Evolutionary conservation across 2,888 invertebrate species (phyloP), one percentile per base, ranked within the genome.

Genomic region (Drosophila greeni): DNA sequence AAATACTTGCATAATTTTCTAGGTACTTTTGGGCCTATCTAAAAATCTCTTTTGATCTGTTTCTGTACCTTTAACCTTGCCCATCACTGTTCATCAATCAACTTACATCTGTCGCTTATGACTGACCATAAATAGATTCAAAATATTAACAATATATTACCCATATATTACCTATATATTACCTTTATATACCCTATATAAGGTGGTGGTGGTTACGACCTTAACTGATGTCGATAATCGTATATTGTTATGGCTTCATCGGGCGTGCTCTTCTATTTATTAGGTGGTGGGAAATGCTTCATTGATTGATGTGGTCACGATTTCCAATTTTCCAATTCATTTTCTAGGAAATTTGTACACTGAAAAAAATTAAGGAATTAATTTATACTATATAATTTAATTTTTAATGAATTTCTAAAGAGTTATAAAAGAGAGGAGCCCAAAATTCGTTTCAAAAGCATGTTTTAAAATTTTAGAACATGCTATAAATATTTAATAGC

Each of bases 211-310:
- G 43, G 43, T 18, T 29, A 43, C 9, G 9, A 47, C 18, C 45
- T 29, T 45, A 14, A 29, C 29, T 31, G 23, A 53, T 34, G 55
- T 55, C 36, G 20, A 51, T 37, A 55, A 37, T 55, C 26, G 36
- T 36, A 29, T 37, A 51, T 36, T n/a, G 26, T 29, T 36, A 36
- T 9, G 37, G 20, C 29, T 23, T 20, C 18, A 20, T 5, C 5
- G 26, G 55, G 12, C 11, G 6, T 26, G 36, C 18, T 36, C 16
- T 7, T 49, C 12, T 18, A 36, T 48, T 20, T 18, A 26, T 26
- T n/a, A 49, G 55, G 51, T 36, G 51, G 26, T 36, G 54, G 55
- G 7, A 54, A 55, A 36, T 55, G 2, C n/a, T 7, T 16, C 9
- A 0, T 14, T 51, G 29, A 56, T 37, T 56, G 16, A 51, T 55